Evolutionary conservation across 2,888 invertebrate species (phyloP).

Genomic region (Tenthredo livida): DNA sequence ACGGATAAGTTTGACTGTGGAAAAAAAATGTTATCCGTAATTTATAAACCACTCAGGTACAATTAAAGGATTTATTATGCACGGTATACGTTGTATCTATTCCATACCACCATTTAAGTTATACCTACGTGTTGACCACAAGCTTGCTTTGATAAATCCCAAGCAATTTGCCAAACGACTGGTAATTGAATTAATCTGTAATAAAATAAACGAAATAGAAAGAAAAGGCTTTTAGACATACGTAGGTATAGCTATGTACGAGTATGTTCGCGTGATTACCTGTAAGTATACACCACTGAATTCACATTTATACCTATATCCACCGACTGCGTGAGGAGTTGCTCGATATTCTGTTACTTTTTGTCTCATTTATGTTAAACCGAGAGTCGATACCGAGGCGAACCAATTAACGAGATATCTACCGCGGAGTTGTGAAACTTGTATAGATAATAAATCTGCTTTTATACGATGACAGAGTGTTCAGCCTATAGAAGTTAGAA

Average conservation of each 20-base stretch:
- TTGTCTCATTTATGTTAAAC: conserved; percentile 26
- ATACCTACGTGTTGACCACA: conserved; percentile 63
- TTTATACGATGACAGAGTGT: not conserved
- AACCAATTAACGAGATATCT: conserved; percentile 12
- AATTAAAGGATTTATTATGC: conserved; percentile 25
- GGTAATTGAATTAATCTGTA: conserved; percentile 55
- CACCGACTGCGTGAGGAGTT: not conserved
- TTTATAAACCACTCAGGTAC: conserved; percentile 24
- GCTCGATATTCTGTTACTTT: conserved; percentile 17
- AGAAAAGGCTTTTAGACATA: conserved; percentile 16
- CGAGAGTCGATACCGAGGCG: not conserved
- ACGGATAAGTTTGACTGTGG: not conserved
- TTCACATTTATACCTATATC: conserved; percentile 4
- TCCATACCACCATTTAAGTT: conserved; percentile 10
- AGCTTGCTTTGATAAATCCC: conserved; percentile 46
- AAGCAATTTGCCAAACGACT: conserved; percentile 48
- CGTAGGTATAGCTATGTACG: not conserved
- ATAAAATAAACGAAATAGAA: conserved; percentile 45
- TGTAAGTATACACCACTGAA: conserved; percentile 1
- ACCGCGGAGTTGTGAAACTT: not conserved
- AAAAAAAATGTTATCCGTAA: conserved; percentile 3
- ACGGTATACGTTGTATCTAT: not conserved
- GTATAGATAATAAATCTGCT: not conserved
- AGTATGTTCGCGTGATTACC: not conserved
- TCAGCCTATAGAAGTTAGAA: not conserved